Conservation (phyloP, 2,888 invertebrate species). For the Athripsodes cinereus region DNA sequence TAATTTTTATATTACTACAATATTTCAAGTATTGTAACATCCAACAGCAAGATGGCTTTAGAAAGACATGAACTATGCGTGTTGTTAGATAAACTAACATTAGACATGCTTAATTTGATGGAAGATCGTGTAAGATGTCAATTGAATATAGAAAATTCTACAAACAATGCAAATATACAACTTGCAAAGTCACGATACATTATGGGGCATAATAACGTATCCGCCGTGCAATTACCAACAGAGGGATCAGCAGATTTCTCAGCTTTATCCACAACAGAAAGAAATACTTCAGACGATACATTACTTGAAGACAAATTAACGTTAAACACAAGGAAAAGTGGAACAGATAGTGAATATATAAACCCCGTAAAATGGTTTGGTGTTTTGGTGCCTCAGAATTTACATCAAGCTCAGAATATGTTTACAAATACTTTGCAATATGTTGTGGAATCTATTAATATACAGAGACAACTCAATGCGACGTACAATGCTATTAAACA, state of each 20-base stretch:
- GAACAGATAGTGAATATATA: slow-evolving; percentile 37
- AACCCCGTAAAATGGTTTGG: slow-evolving; percentile 87
- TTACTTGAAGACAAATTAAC: slow-evolving; percentile 32
- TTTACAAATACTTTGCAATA: slow-evolving; percentile 66
- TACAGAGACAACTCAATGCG: slow-evolving; percentile 54
- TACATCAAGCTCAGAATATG: slow-evolving; percentile 66
- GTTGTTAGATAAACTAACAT: slow-evolving; percentile 61
- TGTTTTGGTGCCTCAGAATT: slow-evolving; percentile 71
- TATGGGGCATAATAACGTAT: slow-evolving; percentile 68
- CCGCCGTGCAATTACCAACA: slow-evolving; percentile 63
- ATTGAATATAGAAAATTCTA: slow-evolving; percentile 61
- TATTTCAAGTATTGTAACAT: neutral
- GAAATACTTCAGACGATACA: slow-evolving; percentile 38
- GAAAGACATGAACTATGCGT: slow-evolving; percentile 42
- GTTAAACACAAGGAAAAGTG: slow-evolving; percentile 34
- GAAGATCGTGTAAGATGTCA: slow-evolving; percentile 66
- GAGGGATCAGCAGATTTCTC: slow-evolving; percentile 51
- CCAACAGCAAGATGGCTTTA: neutral
- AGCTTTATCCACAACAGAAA: slow-evolving; percentile 38
- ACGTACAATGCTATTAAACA: slow-evolving; percentile 17
- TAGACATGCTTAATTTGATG: slow-evolving; percentile 64
- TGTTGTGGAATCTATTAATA: slow-evolving; percentile 61
- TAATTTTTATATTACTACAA: too few species aligned
- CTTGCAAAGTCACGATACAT: slow-evolving; percentile 73
- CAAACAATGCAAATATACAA: slow-evolving; percentile 64